Evolutionary conservation across 2,113 vertebrate genomes (phyloP).

Genomic region (Toxotes chatareus): DNA sequence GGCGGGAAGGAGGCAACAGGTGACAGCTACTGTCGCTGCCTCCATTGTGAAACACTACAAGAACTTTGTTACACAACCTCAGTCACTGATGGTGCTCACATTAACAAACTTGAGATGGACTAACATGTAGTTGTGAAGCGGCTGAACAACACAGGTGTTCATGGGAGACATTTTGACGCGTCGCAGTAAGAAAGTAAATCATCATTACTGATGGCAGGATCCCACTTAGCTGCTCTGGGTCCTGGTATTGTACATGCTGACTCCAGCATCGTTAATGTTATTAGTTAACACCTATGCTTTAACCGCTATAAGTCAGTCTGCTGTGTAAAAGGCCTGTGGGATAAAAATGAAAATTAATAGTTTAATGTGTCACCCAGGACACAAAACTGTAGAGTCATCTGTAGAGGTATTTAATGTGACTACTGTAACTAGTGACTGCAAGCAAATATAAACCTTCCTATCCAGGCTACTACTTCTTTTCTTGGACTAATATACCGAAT

Average conservation of each 20-base stretch:
- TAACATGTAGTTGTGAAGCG: neutral
- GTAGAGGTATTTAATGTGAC: neutral
- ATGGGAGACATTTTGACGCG: too few relatives aligned
- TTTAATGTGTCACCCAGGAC: neutral
- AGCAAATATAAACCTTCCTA: neutral
- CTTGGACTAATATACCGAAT: neutral
- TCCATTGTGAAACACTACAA: constrained; percentile 13
- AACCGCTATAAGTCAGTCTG: neutral
- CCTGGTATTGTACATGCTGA: neutral
- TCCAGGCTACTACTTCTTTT: neutral
- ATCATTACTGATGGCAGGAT: neutral
- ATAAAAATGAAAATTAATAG: neutral
- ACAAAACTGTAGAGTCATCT: neutral
- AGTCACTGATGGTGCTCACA: neutral
- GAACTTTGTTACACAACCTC: constrained; percentile 22
- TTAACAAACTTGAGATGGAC: too few relatives aligned
- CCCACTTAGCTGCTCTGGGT: neutral
- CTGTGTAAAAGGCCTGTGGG: neutral
- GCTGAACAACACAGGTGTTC: neutral
- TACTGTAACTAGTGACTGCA: neutral
- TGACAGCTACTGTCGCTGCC: constrained; percentile 37
- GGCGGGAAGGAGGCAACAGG: constrained; percentile 51
- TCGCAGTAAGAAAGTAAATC: neutral
- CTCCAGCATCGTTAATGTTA: neutral
- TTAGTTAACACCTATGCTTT: too few relatives aligned